phyloP scores from a whole-genome alignment of 2,113 vertebrate species.

The Microcebus jonahi region DNA sequence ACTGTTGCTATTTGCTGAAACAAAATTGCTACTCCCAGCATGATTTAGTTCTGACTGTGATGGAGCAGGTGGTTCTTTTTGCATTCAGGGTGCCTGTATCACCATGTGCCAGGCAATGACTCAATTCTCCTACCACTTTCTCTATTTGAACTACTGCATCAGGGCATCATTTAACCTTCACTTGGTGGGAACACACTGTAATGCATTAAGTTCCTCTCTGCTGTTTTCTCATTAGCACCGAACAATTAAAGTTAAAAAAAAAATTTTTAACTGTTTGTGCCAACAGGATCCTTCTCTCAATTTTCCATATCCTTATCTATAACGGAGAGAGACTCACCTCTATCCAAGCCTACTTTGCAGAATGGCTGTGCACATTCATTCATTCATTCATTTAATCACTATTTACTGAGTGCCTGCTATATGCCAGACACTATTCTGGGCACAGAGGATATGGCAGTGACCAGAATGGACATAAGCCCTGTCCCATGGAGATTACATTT shows the following conservation, averaged over 20 bases:
- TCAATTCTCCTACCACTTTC: conserved; percentile 41
- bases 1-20: conserved; percentile 3
- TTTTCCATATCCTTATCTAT: not conserved
- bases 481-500: not conserved
- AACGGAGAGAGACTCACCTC: not conserved
- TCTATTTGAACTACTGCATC: not conserved
- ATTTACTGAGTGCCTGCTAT: not conserved
- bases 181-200: not conserved
- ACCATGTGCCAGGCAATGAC: not conserved
- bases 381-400: not conserved
- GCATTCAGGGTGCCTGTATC: not conserved
- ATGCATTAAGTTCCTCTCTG: conserved; percentile 34
- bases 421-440: not conserved
- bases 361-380: not conserved
- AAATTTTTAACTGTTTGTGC: not conserved
- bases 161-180: conserved; percentile 54
- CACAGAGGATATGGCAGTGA: not conserved
- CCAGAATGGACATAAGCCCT: not conserved
- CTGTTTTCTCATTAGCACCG: conserved; percentile 68
- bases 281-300: not conserved
- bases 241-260: conserved; percentile 37
- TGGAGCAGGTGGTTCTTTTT: conserved; percentile 8
- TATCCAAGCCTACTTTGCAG: not conserved
- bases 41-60: not conserved
- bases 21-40: not conserved